Evolutionary conservation across 2,888 invertebrate species (phyloP).

Genomic region (Clivina fossor): DNA sequence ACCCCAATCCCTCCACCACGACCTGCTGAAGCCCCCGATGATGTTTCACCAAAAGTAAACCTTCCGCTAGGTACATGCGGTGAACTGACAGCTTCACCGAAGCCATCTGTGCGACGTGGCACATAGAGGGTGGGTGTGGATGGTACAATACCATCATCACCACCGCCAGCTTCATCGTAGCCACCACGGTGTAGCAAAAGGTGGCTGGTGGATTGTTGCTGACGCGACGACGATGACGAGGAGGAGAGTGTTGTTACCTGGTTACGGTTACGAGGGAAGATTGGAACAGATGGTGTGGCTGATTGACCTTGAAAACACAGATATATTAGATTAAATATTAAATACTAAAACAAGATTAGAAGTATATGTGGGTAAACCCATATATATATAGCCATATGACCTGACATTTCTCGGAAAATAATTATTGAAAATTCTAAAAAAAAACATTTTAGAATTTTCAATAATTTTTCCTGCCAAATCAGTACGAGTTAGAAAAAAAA

Average conservation of each 20-base stretch:
- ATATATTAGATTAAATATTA: too few species aligned
- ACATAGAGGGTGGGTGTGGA: conserved; percentile 86
- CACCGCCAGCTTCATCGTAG: conserved; percentile 68
- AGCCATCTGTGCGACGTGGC: conserved; percentile 80
- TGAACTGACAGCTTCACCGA: conserved; percentile 90
- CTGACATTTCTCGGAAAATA: too few species aligned
- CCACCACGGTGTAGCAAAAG: conserved; percentile 58
- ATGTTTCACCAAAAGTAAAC: conserved; percentile 66
- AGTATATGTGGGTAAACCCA: too few species aligned
- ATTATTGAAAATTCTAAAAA: too few species aligned
- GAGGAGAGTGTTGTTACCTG: too few species aligned
- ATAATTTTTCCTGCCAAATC: too few species aligned
- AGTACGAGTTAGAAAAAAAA: too few species aligned
- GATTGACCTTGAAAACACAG: conserved; percentile 40
- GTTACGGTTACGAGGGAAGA: conserved; percentile 56
- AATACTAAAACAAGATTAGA: too few species aligned
- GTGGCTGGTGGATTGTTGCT: conserved; percentile 55
- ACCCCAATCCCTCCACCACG: conserved; percentile 46
- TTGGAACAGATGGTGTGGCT: conserved; percentile 48
- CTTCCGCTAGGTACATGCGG: conserved; percentile 70
- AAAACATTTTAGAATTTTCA: too few species aligned
- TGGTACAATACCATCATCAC: conserved; percentile 79
- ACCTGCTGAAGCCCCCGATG: conserved; percentile 45
- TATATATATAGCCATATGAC: too few species aligned
- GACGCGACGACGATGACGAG: conserved; percentile 58